Base-by-base conservation (phyloP, 2,888 invertebrate genomes). In the Cenopis cana region DNA sequence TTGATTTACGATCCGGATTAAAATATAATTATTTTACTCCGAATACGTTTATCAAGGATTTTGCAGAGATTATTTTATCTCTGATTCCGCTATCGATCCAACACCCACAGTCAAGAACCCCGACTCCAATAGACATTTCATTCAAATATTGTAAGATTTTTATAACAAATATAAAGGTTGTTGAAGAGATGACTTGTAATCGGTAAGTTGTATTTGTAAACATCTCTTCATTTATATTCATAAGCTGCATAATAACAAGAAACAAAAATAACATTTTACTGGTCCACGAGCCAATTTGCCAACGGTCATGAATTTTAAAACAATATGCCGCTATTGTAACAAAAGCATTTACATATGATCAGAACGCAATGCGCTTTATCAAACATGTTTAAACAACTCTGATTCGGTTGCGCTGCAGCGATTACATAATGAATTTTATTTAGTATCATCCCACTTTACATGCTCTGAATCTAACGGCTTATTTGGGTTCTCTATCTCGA, bases 1-100 rank as follows among this genome's bases (percentile, higher is more conserved):
- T 82, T 85, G 89, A 89, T 89, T 89, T 89, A 89, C 85, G 68
- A 78, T 78, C 68, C 4, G 82, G 85, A 84, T 88, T 87, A 82
- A 85, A 83, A 82, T 86, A 86, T 84, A 86, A 88, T 87, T 87
- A 87, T 88, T 87, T 76, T 77, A 81, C 79, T 77, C 73, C 73
- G 56, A 36, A 41, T 54, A 68, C 77, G 78, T 81, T 81, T 80
- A 75, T 82, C 79, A 77, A 60, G 65, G 75, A 70, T 72, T 67
- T 69, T 62, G 72, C 59, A 76, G 77, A 76, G 76, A 75, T 74
- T 73, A 73, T 76, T 74, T 78, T 80, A 78, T 76, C 76, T 72
- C 66, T 71, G 68, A 65, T 61, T 74, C 38, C 68, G 68, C 67
- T 73, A 72, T 69, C 73, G 72, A 72, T 70, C 41, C 52, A n/a